Conservation (phyloP, 2,797 vertebrate species). For the Acipenser ruthenus region DNA sequence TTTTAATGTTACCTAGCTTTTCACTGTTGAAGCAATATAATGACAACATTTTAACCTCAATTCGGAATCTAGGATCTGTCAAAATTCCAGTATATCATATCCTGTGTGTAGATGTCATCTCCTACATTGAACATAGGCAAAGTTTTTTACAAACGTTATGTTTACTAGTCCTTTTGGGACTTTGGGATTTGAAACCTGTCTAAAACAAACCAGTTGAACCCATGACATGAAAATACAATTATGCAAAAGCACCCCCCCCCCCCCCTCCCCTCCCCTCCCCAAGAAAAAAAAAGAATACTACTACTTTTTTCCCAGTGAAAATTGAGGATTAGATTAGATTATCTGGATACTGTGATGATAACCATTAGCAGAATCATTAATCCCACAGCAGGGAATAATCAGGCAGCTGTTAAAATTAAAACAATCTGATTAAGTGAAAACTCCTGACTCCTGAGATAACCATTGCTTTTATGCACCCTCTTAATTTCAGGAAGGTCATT, state of each 20-base stretch:
- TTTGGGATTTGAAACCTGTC: constrained; percentile 8
- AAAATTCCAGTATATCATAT: too few relatives aligned
- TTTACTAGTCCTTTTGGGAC: neutral
- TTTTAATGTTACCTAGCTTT: too few relatives aligned
- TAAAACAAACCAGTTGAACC: constrained; percentile 37
- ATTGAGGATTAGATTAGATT: constrained; percentile 38
- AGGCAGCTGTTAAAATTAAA: constrained; percentile 43
- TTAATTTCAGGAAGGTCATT: too few relatives aligned
- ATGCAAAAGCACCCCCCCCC: constrained; percentile 40
- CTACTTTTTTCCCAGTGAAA: constrained; percentile 40
- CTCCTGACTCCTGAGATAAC: constrained; percentile 20
- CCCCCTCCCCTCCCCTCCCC: constrained; percentile 23
- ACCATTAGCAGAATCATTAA: constrained; percentile 23
- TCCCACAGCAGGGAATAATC: constrained; percentile 22
- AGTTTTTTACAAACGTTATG: too few relatives aligned
- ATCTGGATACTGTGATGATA: constrained; percentile 22
- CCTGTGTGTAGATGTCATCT: too few relatives aligned
- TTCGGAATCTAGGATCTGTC: too few relatives aligned
- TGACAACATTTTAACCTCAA: too few relatives aligned
- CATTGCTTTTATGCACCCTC: constrained; percentile 12
- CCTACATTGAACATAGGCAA: too few relatives aligned
- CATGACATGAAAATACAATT: constrained; percentile 35
- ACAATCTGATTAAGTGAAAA: constrained; percentile 28
- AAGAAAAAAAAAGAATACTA: constrained; percentile 38
- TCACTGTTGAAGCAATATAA: too few relatives aligned